These are phyloP conservation scores for Eremobia ochroleuca DNA, from an alignment of 2,888 invertebrate genomes.

Conservation along the genomic window DNA sequence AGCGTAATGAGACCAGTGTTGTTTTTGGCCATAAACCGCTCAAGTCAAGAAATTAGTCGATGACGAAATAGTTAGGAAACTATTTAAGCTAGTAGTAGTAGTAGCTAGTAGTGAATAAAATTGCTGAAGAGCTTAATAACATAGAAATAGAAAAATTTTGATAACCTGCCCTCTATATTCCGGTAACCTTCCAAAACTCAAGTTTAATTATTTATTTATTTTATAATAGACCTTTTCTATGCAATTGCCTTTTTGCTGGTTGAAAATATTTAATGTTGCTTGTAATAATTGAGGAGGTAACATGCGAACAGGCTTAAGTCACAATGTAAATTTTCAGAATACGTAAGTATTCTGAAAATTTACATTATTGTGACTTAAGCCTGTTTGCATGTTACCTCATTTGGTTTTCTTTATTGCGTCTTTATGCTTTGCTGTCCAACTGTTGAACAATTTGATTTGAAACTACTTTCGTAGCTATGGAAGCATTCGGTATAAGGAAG, in stretches of 20 bases:
- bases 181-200: not conserved
- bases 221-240: not conserved
- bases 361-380: too few relatives aligned
- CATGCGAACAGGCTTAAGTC: too few relatives aligned
- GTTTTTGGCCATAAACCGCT: not conserved
- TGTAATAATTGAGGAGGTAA: too few relatives aligned
- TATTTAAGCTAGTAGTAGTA: not conserved
- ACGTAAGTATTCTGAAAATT: too few relatives aligned
- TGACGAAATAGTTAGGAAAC: not conserved
- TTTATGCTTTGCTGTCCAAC: constrained; percentile 81
- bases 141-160: not conserved
- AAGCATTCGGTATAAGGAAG: constrained; percentile 97
- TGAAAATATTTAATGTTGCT: not conserved
- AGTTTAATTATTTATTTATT: not conserved
- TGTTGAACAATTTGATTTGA: constrained; percentile 95
- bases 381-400: too few relatives aligned
- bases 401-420: not conserved
- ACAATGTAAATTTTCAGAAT: too few relatives aligned
- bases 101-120: constrained; percentile 6
- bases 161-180: not conserved
- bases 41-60: not conserved
- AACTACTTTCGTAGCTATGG: constrained; percentile 96
- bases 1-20: not conserved
- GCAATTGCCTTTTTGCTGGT: not conserved
- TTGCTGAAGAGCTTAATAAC: not conserved